Conservation (phyloP, 2,113 vertebrate species). For the Rhipidura dahli region DNA sequence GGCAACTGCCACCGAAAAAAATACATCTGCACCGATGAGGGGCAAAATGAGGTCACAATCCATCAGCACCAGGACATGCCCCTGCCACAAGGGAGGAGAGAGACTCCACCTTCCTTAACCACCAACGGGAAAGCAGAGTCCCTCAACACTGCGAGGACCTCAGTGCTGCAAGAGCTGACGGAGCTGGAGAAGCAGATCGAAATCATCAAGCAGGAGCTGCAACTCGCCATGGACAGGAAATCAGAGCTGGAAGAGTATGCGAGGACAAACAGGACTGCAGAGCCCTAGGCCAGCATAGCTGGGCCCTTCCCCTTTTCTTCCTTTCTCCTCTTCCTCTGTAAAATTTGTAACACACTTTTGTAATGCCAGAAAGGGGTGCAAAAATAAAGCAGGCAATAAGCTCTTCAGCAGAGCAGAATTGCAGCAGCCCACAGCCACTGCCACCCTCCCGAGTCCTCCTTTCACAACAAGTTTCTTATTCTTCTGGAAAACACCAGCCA, state of each 20-base stretch:
- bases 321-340: neutral
- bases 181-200: slow-evolving; percentile 93
- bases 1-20: slow-evolving; percentile 78
- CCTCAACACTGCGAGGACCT: slow-evolving; percentile 71
- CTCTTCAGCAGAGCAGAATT: neutral
- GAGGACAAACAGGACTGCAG: slow-evolving; percentile 79
- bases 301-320: neutral
- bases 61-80: slow-evolving; percentile 79
- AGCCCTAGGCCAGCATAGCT: slow-evolving; percentile 60
- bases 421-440: slow-evolving; percentile 10
- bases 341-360: slow-evolving; percentile 62
- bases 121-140: slow-evolving; percentile 89
- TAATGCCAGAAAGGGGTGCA: slow-evolving; percentile 36
- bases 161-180: slow-evolving; percentile 85
- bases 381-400: slow-evolving; percentile 20
- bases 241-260: slow-evolving; percentile 91
- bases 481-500: neutral
- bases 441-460: slow-evolving; percentile 21
- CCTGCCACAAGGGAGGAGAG: slow-evolving; percentile 75
- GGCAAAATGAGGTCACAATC: slow-evolving; percentile 76
- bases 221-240: slow-evolving; percentile 90
- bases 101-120: slow-evolving; percentile 73
- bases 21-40: slow-evolving; percentile 75
- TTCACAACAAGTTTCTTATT: slow-evolving; percentile 24
- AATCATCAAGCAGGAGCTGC: slow-evolving; percentile 92